Conservation (phyloP, 2,888 invertebrate species). For the Digitonthophagus gazella region DNA sequence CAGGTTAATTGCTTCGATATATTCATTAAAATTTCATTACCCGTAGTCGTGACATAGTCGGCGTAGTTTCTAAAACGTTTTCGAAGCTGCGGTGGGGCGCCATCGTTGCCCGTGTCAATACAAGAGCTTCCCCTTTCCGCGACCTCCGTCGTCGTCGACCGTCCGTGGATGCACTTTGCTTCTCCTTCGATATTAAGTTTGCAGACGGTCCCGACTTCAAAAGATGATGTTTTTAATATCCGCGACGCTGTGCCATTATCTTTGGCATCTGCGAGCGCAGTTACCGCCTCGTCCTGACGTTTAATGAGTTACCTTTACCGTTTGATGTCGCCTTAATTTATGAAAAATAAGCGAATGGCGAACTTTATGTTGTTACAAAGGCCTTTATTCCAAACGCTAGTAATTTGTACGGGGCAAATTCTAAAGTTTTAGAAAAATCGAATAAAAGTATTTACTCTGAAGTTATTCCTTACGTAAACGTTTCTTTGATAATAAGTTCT, state of each 20-base stretch:
- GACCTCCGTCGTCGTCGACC: background rate
- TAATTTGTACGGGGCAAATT: background rate
- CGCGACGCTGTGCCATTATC: constrained; percentile 9
- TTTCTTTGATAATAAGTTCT: background rate
- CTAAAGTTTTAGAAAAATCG: background rate
- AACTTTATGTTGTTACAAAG: background rate
- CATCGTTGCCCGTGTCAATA: constrained; percentile 1
- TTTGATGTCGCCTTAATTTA: background rate
- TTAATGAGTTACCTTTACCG: background rate
- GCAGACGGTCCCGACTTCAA: constrained; percentile 12
- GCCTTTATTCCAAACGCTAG: background rate
- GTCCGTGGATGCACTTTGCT: background rate
- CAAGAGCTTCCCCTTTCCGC: background rate
- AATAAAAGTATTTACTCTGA: background rate
- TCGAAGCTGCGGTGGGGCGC: constrained; percentile 1
- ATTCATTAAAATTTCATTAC: constrained; percentile 15
- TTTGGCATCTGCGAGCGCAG: background rate
- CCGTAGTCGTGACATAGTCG: background rate
- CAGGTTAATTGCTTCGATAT: constrained; percentile 14
- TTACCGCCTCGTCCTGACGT: background rate
- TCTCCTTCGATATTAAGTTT: constrained; percentile 12
- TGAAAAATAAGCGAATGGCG: background rate
- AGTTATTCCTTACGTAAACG: background rate
- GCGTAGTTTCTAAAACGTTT: background rate
- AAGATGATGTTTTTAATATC: constrained; percentile 16